These are phyloP conservation scores for Salvelinus sp. DNA, from an alignment of 2,113 vertebrate genomes.

Conservation along the genomic window DNA sequence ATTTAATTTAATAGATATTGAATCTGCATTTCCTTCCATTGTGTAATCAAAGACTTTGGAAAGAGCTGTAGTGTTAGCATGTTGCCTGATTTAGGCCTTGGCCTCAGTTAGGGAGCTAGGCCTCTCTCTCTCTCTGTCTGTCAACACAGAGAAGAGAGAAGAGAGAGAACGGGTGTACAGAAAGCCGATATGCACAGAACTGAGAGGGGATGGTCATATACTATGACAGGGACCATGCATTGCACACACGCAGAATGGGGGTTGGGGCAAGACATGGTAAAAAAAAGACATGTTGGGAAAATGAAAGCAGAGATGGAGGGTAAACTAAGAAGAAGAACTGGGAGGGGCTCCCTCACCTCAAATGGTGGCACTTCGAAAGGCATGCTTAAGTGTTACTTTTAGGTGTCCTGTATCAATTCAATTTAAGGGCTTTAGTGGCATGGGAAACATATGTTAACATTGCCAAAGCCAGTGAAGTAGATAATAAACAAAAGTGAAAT, in stretches of 20 bases:
- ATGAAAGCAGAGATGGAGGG: constrained; percentile 10
- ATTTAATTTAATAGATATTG: constrained; percentile 43
- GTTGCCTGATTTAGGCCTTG: constrained; percentile 2
- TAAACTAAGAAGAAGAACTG: neutral
- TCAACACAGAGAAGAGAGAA: constrained; percentile 22
- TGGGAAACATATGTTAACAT: too few relatives aligned
- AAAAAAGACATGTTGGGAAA: neutral
- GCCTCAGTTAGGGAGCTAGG: constrained; percentile 18
- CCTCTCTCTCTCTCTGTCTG: constrained; percentile 20
- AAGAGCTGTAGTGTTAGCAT: neutral
- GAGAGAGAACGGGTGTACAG: neutral
- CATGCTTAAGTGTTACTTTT: constrained; percentile 23
- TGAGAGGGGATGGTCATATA: neutral
- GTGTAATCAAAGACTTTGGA: constrained; percentile 32
- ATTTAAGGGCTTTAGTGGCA: too few relatives aligned
- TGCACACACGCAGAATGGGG: neutral
- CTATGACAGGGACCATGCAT: neutral
- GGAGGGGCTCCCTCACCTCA: constrained; percentile 20
- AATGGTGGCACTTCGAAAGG: constrained; percentile 42
- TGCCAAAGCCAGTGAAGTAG: too few relatives aligned
- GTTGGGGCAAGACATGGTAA: neutral
- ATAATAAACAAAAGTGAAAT: too few relatives aligned
- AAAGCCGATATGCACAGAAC: constrained; percentile 24
- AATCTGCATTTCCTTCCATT: constrained; percentile 32
- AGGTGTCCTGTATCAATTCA: constrained; percentile 46